A percentile compares a stretch with the other conserved stretches of the same genome.
Conservation (phyloP, 1,140 invertebrate genomes). For the Neodiprion fabricii region DNA sequence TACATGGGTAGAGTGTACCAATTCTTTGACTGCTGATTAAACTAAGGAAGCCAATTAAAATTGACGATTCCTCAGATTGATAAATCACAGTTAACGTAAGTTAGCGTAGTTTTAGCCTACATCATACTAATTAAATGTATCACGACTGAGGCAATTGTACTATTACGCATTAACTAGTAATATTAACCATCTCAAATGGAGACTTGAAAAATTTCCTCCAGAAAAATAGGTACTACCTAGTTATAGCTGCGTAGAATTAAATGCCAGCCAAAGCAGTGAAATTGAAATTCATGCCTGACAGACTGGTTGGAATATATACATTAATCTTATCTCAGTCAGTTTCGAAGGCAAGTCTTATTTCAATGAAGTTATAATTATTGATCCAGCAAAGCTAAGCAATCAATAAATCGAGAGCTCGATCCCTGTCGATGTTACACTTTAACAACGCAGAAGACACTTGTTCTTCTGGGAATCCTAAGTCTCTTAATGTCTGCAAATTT, state of each 20-base stretch:
- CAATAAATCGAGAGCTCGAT: conserved; percentile 85
- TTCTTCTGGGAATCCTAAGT: conserved; percentile 82
- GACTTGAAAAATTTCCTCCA: neutral
- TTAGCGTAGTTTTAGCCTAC: neutral
- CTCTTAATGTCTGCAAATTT: conserved; percentile 73
- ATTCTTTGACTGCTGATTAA: no score
- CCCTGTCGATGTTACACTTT: conserved; percentile 80
- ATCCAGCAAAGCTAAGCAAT: conserved; percentile 67
- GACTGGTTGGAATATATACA: neutral
- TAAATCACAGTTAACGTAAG: neutral
- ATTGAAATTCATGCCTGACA: neutral
- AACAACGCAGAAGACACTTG: conserved; percentile 76
- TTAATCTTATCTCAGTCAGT: neutral
- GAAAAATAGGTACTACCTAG: neutral
- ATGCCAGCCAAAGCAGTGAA: neutral
- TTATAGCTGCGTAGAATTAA: neutral
- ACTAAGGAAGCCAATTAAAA: no score
- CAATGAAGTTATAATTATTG: no score
- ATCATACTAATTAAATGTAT: neutral
- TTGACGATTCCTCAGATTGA: neutral
- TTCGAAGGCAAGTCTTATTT: neutral
- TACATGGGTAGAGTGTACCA: no score
- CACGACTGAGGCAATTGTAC: no score
- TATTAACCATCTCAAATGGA: no score
- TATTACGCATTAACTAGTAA: no score